Base-by-base conservation (phyloP, 2,113 vertebrate species). In the Oostethus manadensis region DNA sequence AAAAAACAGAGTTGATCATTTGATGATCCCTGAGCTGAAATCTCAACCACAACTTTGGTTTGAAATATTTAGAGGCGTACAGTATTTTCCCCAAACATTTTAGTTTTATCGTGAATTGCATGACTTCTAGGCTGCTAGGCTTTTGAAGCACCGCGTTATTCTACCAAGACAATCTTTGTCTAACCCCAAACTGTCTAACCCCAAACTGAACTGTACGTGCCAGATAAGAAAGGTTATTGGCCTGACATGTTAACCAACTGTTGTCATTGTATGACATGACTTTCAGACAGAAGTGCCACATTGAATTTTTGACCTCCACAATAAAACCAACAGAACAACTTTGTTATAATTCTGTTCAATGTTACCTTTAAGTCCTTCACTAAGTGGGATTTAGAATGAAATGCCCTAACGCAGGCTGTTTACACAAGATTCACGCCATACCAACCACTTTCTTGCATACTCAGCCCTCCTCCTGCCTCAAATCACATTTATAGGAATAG, bases 401-500 rank as follows among this genome's bases (percentile, higher is more conserved):
- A 94, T 89, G 92, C 90, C 92, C 93, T 96, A 93, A 91, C 92
- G 89, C 92, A 90, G 93, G 89, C 92, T 90, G 87, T 90, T 89
- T 90, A 88, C 83, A 82, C 87, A 86, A 82, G 86, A 85, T 81
- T 79, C 53, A 58, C 53, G 51, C 78, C 76, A 82, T 78, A 79
- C 72, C 90, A 90, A 68, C 70, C 60, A 70, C 79, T 64, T 57
- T 68, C 62, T 67, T 57, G 54, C 79, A 35, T 23, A 68, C 76
- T 67, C 71, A 68, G 51, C 64, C 82, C 69, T 70, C 75, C 73
- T 47, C 64, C 90, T 88, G 87, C 90, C 88, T 92, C 90, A 92
- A 94, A 95, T 94, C 92, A 92, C 93, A 94, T 94, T 95, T 97
- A 94, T 96, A 95, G 92, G 92, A 90, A 91, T 88, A 91, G 91